These are phyloP conservation scores for Venusia cambrica DNA, from an alignment of 2,888 invertebrate species.

Conservation along the genomic window DNA sequence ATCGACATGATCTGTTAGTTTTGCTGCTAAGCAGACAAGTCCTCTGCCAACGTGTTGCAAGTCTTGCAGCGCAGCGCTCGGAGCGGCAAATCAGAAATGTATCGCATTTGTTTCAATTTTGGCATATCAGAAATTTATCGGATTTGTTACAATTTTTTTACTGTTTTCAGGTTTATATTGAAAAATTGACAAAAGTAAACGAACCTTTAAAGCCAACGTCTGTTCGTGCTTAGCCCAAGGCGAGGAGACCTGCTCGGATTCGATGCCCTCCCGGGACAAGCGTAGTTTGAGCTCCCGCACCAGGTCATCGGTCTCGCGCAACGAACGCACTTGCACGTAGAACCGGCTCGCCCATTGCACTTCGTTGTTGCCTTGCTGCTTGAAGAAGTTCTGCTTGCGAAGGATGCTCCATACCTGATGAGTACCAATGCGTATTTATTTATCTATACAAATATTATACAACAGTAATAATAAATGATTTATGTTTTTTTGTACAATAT, in stretches of 20 bases:
- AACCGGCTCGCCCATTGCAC: slow-evolving; percentile 85
- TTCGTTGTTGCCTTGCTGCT: slow-evolving; percentile 63
- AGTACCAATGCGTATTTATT: no score
- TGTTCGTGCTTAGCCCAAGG: slow-evolving; percentile 60
- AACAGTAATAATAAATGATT: no score
- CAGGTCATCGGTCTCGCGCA: slow-evolving; percentile 87
- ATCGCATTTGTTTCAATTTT: no score
- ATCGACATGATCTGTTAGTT: no score
- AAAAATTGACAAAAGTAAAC: slow-evolving; percentile 1
- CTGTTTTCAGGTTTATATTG: background rate
- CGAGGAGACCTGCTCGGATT: slow-evolving; percentile 57
- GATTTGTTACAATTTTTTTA: no score
- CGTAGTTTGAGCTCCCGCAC: slow-evolving; percentile 85
- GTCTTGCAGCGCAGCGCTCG: no score
- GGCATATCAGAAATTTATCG: no score
- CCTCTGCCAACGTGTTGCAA: no score
- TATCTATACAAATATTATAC: no score
- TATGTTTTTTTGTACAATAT: no score
- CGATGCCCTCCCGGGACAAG: slow-evolving; percentile 82
- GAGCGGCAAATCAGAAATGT: no score
- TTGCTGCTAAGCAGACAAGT: no score
- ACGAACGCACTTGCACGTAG: slow-evolving; percentile 85
- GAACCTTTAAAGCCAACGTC: slow-evolving; percentile 59
- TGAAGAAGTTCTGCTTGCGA: slow-evolving; percentile 81
- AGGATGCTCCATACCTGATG: slow-evolving; percentile 85